Evolutionary conservation across 2,888 invertebrate species (phyloP), one percentile per base, ranked within the genome.

Genomic region (Mythimna impura): DNA sequence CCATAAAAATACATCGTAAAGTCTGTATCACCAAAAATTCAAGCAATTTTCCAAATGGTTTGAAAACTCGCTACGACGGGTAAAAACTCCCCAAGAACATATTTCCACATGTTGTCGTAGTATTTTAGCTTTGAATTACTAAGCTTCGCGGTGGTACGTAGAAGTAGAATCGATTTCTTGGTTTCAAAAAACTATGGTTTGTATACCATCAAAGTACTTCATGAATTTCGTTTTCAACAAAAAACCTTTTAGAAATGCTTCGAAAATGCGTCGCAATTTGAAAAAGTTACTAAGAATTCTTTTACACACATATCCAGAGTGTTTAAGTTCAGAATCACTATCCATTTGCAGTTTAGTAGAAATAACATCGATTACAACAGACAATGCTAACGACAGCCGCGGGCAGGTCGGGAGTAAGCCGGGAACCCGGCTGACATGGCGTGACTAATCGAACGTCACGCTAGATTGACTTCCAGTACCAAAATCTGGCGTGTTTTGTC

Each of bases 81-180:
- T 40, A 12, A 22, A 22, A 73, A 73, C 36, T 3, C 12, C 3
- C 9, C 1, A 30, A 17, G 25, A 57, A 17, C n/a, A 14, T 30
- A 55, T 47, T 47, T 20, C 17, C 17, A 47, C 6, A 47, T 17
- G 5, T 14, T 55, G 6, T 25, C 55, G 25, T 0, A 55, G 25
- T 34, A 55, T 14, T 68, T 14, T 1, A 34, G 40, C 22, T 58
- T 25, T 58, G n/a, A 47, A 47, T 61, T 60, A 30, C 30, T 74
- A 36, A 20, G 10, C 7, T 30, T 67, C n/a, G 4, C 36, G 34
- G 30, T 58, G 7, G 12, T 47, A 40, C 5, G 52, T 34, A 54
- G 61, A 30, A 72, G 63, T 5, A 66, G 54, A 47, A 73, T 77
- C 52, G 58, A 78, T 73, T 55, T 55, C 2, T 55, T 1, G 0